Percentiles rank a stretch among this genome's conserved stretches.
Evolutionary conservation across 1,140 invertebrate species (phyloP).

Genomic region (Berghia stephanieae): DNA sequence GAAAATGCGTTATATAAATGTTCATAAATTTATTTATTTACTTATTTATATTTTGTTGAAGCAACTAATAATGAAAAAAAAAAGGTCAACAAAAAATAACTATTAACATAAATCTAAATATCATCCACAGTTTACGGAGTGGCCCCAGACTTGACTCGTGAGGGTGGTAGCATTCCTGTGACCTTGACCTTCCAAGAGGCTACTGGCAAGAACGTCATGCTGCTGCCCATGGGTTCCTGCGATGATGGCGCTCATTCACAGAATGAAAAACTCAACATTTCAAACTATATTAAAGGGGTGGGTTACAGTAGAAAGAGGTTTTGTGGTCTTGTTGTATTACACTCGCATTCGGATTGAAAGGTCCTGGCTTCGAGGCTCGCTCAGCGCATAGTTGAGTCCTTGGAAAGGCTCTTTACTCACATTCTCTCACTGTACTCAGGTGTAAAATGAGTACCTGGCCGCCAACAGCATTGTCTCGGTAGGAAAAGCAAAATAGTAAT

Average conservation of each 20-base stretch:
- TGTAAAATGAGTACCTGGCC: not conserved
- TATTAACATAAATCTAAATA: no score
- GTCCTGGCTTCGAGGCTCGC: no score
- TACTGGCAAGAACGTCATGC: slow-evolving; percentile 90
- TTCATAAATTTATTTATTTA: no score
- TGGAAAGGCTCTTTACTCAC: no score
- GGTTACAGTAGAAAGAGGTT: slow-evolving; percentile 15
- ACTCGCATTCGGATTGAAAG: not conserved
- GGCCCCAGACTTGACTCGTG: slow-evolving; percentile 92
- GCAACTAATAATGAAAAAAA: no score
- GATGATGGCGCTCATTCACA: slow-evolving; percentile 99
- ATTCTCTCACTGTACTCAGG: not conserved
- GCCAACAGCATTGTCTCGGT: no score
- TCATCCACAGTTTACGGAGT: slow-evolving; percentile 86
- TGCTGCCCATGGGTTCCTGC: slow-evolving; percentile 83
- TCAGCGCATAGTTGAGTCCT: no score
- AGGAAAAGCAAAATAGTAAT: no score
- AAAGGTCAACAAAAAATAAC: no score
- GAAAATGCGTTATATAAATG: no score
- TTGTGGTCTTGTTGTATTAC: not conserved
- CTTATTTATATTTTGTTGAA: no score
- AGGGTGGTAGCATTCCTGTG: slow-evolving; percentile 96
- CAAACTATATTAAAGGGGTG: slow-evolving; percentile 95
- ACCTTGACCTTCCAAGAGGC: slow-evolving; percentile 83
- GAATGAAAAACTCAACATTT: slow-evolving; percentile 94